Percentiles rank a stretch among this genome's conserved stretches.
Conservation (phyloP, 1,140 invertebrate genomes). For the Drosophila funebris region DNA sequence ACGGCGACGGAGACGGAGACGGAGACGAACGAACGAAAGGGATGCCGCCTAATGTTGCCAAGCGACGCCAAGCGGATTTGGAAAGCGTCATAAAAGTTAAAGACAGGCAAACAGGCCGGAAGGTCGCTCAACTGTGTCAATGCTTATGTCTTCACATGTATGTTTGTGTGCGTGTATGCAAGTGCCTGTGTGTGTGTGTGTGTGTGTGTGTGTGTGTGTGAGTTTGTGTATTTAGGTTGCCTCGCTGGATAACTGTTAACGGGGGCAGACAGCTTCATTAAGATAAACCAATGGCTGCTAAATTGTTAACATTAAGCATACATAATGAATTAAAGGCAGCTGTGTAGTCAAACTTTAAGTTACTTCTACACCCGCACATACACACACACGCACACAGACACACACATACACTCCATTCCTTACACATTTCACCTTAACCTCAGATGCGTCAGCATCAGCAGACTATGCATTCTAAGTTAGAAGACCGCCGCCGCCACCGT, state of each 20-base stretch:
- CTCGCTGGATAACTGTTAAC: conserved; percentile 28
- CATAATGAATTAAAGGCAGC: conserved; percentile 75
- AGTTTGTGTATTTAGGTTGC: conserved; percentile 60
- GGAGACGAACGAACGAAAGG: background rate
- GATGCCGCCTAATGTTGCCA: conserved; percentile 29
- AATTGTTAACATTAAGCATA: conserved; percentile 81
- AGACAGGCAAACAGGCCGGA: conserved; percentile 57
- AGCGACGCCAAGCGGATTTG: conserved; percentile 64
- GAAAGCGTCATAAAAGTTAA: conserved; percentile 74
- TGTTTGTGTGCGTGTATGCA: background rate
- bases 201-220: conserved; percentile 22
- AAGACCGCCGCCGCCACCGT: background rate
- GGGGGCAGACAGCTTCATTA: conserved; percentile 78
- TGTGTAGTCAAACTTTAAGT: conserved; percentile 64
- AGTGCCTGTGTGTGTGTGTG: conserved; percentile 36
- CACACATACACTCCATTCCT: background rate
- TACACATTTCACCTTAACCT: conserved; percentile 37
- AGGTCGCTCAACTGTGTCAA: conserved; percentile 60
- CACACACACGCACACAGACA: conserved; percentile 30
- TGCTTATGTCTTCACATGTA: conserved; percentile 20
- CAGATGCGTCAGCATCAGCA: conserved; percentile 18
- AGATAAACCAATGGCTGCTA: conserved; percentile 82
- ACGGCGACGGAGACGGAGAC: background rate
- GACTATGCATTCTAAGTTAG: conserved; percentile 44
- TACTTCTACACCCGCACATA: conserved; percentile 22